A percentile compares a stretch with the other conserved stretches of the same genome.
phyloP scores from a whole-genome alignment of 2,888 invertebrate genomes.

The Noctua comes region DNA sequence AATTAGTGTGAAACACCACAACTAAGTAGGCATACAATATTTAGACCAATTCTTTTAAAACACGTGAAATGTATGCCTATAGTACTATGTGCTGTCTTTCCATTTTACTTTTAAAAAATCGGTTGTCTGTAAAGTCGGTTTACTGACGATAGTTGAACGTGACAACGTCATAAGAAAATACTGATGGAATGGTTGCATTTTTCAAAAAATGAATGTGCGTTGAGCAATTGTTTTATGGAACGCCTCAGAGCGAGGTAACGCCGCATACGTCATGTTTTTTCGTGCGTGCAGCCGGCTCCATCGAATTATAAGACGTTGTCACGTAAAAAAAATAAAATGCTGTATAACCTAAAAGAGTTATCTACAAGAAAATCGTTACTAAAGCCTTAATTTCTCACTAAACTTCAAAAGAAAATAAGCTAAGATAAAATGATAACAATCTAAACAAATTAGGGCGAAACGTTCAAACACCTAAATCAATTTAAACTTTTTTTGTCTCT shows the following conservation, averaged over 20 bases:
- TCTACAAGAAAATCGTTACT: background rate
- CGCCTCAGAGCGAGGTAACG: too few species aligned
- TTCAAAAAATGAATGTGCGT: too few species aligned
- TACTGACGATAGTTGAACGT: too few species aligned
- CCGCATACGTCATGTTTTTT: too few species aligned
- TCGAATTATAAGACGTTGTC: too few species aligned
- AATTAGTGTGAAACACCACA: background rate
- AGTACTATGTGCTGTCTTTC: background rate
- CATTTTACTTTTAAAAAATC: background rate
- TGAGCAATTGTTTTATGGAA: too few species aligned
- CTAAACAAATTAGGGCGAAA: slow-evolving; percentile 42
- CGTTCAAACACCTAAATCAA: slow-evolving; percentile 49
- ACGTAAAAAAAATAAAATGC: too few species aligned
- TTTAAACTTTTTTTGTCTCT: slow-evolving; percentile 52
- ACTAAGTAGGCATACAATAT: background rate
- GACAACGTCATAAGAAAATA: too few species aligned
- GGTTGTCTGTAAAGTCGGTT: too few species aligned
- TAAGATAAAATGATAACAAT: slow-evolving; percentile 35
- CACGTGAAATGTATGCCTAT: background rate
- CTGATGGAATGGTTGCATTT: too few species aligned
- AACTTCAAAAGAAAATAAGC: slow-evolving; percentile 50
- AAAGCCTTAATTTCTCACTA: slow-evolving; percentile 16
- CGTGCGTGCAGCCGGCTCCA: too few species aligned
- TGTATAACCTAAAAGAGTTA: background rate
- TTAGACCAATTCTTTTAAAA: background rate